Conservation (phyloP, 2,888 invertebrate genomes). For the Rhagonycha lutea region DNA sequence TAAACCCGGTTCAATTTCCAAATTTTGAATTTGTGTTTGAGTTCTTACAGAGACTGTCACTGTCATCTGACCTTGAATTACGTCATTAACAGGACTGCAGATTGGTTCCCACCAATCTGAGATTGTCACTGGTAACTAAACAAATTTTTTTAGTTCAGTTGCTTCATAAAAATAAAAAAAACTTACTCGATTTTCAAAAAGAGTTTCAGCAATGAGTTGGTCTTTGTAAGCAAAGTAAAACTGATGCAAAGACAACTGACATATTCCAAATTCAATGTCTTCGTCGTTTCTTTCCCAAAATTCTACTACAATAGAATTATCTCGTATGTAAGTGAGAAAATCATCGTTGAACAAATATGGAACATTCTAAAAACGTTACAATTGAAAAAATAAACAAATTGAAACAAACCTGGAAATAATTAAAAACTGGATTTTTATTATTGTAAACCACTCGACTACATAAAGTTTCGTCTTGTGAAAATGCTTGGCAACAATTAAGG, state of each 20-base stretch:
- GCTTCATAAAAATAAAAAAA: slow-evolving; percentile 1
- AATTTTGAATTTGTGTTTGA: slow-evolving; percentile 61
- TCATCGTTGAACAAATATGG: slow-evolving; percentile 60
- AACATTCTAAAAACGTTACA: slow-evolving; percentile 53
- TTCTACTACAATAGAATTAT: slow-evolving; percentile 62
- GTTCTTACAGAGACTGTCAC: slow-evolving; percentile 65
- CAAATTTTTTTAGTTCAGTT: neutral
- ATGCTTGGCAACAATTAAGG: slow-evolving; percentile 57
- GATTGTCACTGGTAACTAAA: slow-evolving; percentile 63
- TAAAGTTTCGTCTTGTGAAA: slow-evolving; percentile 56
- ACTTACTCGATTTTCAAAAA: slow-evolving; percentile 59
- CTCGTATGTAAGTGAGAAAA: slow-evolving; percentile 60
- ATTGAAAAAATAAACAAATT: neutral
- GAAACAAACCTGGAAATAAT: slow-evolving; percentile 56
- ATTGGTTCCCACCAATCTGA: slow-evolving; percentile 65
- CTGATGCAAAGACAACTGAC: slow-evolving; percentile 63
- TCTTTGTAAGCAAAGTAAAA: slow-evolving; percentile 65
- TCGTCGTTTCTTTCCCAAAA: slow-evolving; percentile 55
- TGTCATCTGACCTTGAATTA: slow-evolving; percentile 59
- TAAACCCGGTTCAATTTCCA: slow-evolving; percentile 55
- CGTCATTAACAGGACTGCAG: slow-evolving; percentile 53
- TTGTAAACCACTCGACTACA: slow-evolving; percentile 53
- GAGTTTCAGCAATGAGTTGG: slow-evolving; percentile 59
- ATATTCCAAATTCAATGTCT: slow-evolving; percentile 55
- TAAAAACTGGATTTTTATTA: slow-evolving; percentile 55